Percentiles rank a stretch among this genome's conserved stretches.
phyloP scores from a whole-genome alignment of 2,797 vertebrate species.

The Cetoscarus ocellatus region DNA sequence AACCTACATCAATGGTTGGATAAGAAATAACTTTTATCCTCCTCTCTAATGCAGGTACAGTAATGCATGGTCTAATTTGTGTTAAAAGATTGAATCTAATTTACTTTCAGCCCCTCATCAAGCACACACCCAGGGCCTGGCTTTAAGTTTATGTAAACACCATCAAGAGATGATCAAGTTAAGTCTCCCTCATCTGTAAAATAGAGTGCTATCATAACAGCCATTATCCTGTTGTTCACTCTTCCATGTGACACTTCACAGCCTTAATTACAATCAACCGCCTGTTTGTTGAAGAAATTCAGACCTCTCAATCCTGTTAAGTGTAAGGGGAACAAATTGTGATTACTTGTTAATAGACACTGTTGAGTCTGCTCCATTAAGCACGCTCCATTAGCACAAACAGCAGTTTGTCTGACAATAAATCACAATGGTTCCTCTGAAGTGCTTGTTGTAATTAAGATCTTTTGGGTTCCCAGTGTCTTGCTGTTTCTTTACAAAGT shows the following conservation, averaged over 20 bases:
- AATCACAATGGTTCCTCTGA: conserved; percentile 58
- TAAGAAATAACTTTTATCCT: conserved; percentile 13
- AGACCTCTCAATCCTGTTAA: conserved; percentile 62
- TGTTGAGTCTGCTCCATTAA: conserved; percentile 71
- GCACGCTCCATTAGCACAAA: conserved; percentile 67
- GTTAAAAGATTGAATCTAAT: conserved; percentile 10
- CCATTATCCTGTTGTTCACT: conserved; percentile 63
- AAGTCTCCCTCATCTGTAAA: conserved; percentile 31
- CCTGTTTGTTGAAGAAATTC: conserved; percentile 56
- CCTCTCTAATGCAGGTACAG: conserved; percentile 12
- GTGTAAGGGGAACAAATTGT: conserved; percentile 71
- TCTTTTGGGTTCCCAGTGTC: conserved; percentile 20
- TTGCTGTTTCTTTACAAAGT: conserved; percentile 7
- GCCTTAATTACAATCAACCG: conserved; percentile 66
- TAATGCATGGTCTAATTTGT: conserved; percentile 21
- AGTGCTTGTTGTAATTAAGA: conserved; percentile 40
- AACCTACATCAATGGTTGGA: background rate
- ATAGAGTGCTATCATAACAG: conserved; percentile 45
- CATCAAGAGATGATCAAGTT: conserved; percentile 42
- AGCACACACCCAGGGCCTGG: background rate
- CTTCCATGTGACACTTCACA: conserved; percentile 58
- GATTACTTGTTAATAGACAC: conserved; percentile 76
- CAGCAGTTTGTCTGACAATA: conserved; percentile 57
- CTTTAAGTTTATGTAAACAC: conserved; percentile 13
- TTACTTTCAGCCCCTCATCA: conserved; percentile 13